phyloP scores from a whole-genome alignment of 2,797 vertebrate genomes.

The Anguilla megastoma region DNA sequence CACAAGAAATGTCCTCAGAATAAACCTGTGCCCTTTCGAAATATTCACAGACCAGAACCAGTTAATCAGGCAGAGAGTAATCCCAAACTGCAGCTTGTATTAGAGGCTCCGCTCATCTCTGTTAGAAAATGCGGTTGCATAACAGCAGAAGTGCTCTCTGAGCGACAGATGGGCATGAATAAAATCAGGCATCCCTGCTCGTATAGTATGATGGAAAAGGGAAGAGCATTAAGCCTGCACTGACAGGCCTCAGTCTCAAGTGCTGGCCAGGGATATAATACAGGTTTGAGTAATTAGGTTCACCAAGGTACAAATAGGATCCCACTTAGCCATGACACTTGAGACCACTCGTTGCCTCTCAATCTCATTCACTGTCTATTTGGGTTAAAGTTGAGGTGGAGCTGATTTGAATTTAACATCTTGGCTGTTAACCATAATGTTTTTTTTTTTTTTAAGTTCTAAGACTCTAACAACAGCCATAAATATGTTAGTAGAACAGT shows the following conservation, averaged over 20 bases:
- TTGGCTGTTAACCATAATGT: neutral
- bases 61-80: neutral
- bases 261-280: neutral
- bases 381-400: neutral
- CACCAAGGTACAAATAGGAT: neutral
- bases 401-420: neutral
- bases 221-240: neutral
- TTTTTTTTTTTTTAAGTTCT: neutral
- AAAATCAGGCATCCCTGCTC: neutral
- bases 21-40: neutral
- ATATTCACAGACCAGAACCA: neutral
- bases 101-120: neutral
- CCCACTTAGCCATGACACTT: neutral
- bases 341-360: neutral
- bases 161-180: neutral
- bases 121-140: neutral
- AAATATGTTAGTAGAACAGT: neutral
- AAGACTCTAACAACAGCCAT: neutral
- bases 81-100: neutral
- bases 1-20: neutral
- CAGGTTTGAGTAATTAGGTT: conserved; percentile 1
- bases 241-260: neutral
- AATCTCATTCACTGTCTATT: neutral
- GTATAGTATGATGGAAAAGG: neutral
- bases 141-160: neutral